phyloP scores from a whole-genome alignment of 2,888 invertebrate species.

The Pseudolycoriella hygida region DNA sequence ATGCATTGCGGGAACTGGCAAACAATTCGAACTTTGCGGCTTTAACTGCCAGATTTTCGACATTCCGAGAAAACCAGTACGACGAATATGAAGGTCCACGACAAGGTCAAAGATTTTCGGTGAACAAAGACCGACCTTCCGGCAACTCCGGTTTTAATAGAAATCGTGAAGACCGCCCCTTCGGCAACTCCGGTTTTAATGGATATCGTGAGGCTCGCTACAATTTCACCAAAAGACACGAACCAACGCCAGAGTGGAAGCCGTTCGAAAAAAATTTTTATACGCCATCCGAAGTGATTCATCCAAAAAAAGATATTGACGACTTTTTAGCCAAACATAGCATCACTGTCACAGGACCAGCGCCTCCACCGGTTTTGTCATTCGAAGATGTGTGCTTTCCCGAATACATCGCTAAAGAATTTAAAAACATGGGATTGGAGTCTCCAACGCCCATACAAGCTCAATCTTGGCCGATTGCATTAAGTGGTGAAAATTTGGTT shows the following conservation, averaged over 20 bases:
- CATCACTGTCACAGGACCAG: conserved; percentile 54
- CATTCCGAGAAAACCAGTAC: no score
- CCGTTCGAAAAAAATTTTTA: conserved; percentile 74
- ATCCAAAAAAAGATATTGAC: conserved; percentile 49
- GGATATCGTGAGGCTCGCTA: no score
- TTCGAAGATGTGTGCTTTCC: conserved; percentile 70
- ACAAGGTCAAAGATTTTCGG: no score
- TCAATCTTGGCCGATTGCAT: conserved; percentile 72
- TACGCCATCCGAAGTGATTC: conserved; percentile 40
- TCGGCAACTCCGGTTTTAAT: no score
- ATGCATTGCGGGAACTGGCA: no score
- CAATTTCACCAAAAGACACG: no score
- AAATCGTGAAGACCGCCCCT: no score
- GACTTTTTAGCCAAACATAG: conserved; percentile 46
- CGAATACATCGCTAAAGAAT: conserved; percentile 48
- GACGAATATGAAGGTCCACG: no score
- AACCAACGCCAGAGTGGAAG: neutral
- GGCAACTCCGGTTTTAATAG: no score
- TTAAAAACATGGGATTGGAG: conserved; percentile 43
- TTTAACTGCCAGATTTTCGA: no score
- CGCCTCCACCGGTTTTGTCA: conserved; percentile 57
- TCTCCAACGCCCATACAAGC: conserved; percentile 73
- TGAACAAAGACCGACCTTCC: no score
- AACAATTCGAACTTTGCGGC: no score
- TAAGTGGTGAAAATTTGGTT: conserved; percentile 66